These are phyloP conservation scores for Gymnogyps californianus DNA, from an alignment of 2,113 vertebrate species.

Conservation along the genomic window DNA sequence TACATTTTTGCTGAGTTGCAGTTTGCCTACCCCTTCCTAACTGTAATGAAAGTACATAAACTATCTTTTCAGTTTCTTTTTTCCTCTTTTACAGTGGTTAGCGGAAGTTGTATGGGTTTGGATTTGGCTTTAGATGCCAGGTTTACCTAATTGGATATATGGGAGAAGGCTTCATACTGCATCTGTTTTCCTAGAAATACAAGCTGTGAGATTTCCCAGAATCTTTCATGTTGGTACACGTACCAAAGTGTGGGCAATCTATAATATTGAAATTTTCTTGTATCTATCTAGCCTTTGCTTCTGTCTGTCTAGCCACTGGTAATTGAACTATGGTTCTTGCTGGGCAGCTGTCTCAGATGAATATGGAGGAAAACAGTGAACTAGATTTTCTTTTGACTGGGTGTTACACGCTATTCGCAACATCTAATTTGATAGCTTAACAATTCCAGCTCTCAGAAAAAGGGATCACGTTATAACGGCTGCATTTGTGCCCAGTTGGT, in stretches of 20 bases:
- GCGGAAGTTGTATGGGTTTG: background rate
- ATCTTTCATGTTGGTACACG: background rate
- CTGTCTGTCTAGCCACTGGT: background rate
- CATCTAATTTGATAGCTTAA: background rate
- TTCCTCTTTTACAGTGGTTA: background rate
- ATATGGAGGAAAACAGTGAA: background rate
- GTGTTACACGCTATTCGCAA: accelerated
- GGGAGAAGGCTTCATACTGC: background rate
- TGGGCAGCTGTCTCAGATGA: background rate
- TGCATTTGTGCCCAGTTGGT: background rate
- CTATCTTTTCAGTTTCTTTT: background rate
- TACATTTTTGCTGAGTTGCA: background rate
- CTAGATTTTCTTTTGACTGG: background rate
- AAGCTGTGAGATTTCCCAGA: background rate
- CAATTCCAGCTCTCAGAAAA: background rate
- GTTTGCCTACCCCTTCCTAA: background rate
- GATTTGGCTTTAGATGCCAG: background rate
- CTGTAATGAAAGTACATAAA: background rate
- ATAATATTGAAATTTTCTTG: background rate
- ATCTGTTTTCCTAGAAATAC: background rate
- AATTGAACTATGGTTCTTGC: background rate
- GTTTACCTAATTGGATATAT: background rate
- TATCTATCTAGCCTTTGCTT: background rate
- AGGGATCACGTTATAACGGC: accelerated
- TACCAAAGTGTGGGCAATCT: too few species aligned